Conservation (phyloP, 2,797 vertebrate genomes). For the Cyclura pinguis region DNA sequence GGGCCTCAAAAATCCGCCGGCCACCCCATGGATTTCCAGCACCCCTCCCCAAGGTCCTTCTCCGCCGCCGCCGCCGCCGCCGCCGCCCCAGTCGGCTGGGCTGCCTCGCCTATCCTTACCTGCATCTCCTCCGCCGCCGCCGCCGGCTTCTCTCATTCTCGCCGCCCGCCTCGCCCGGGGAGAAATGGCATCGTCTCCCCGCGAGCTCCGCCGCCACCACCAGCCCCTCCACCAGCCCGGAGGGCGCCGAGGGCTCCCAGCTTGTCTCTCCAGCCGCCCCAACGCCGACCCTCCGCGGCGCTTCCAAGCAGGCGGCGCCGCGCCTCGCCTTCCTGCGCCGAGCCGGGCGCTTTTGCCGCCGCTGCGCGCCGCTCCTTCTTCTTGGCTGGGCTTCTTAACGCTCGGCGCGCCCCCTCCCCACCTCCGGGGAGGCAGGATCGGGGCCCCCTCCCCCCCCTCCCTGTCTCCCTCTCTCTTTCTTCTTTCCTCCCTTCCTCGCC, state of each 20-base stretch:
- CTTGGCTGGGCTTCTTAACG: not conserved
- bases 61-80: conserved; percentile 49
- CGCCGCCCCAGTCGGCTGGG: conserved; percentile 58
- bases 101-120: not conserved
- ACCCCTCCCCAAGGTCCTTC: too few species aligned
- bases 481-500: too few species aligned
- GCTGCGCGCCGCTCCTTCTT: not conserved
- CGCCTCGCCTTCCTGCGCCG: not conserved
- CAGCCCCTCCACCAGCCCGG: not conserved
- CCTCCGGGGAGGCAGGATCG: not conserved
- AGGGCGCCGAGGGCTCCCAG: not conserved
- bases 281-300: too few species aligned
- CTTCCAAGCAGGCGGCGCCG: not conserved
- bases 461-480: too few species aligned
- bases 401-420: not conserved
- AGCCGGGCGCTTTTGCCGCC: not conserved
- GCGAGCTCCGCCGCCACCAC: not conserved
- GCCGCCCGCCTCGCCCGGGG: conserved; percentile 70
- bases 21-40: too few species aligned
- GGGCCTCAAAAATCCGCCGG: not conserved
- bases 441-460: not conserved
- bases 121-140: conserved; percentile 56
- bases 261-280: too few species aligned
- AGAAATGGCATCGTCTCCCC: conserved; percentile 73
- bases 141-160: conserved; percentile 78